phyloP scores from a whole-genome alignment of 2,797 vertebrate genomes.

The Peromyscus eremicus region DNA sequence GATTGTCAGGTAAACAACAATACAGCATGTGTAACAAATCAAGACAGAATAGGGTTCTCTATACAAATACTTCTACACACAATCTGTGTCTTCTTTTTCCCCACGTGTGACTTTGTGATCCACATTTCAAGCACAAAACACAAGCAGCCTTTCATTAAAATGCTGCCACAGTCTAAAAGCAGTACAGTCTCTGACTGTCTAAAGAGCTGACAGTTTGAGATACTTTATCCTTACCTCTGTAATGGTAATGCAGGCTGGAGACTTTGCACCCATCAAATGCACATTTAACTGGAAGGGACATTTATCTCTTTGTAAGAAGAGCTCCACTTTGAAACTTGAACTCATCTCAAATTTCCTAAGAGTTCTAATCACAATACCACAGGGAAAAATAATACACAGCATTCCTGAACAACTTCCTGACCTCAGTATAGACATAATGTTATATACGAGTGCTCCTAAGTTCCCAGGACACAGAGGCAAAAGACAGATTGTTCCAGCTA shows the following conservation, averaged over 20 bases:
- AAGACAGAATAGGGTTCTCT: background rate
- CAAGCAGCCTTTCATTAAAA: constrained; percentile 31
- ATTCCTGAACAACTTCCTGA: constrained; percentile 33
- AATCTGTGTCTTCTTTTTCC: background rate
- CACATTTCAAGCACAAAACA: constrained; percentile 47
- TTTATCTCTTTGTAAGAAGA: constrained; percentile 66
- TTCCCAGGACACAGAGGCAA: background rate
- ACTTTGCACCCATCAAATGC: constrained; percentile 15
- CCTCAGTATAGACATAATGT: background rate
- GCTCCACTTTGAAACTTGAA: constrained; percentile 56
- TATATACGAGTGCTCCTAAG: background rate
- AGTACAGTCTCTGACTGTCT: background rate
- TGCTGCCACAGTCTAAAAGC: constrained; percentile 39
- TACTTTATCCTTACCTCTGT: background rate
- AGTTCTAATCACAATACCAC: constrained; percentile 55
- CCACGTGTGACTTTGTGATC: background rate
- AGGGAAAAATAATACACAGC: constrained; percentile 51
- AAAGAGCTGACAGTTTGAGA: background rate
- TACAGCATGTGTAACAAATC: background rate
- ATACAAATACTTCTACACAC: rapidly evolving
- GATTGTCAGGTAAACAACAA: background rate
- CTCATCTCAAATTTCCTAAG: constrained; percentile 32
- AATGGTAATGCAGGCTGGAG: constrained; percentile 25
- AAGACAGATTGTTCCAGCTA: background rate
- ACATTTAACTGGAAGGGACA: constrained; percentile 51